phyloP scores from a whole-genome alignment of 2,113 vertebrate genomes.

The Prunella fulvescens region DNA sequence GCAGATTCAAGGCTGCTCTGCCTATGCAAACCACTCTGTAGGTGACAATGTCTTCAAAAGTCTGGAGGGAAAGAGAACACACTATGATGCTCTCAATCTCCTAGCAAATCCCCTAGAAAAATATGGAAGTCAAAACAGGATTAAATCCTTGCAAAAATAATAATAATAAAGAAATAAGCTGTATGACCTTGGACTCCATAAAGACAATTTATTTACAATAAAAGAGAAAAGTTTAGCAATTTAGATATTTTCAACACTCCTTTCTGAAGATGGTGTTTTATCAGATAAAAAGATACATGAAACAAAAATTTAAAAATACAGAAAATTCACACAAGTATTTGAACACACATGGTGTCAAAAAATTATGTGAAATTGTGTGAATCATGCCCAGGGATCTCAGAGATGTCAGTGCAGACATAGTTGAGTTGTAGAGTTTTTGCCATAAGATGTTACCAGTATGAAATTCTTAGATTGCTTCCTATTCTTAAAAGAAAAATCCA shows the following conservation, averaged over 20 bases:
- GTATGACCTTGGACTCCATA: neutral
- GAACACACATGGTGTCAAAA: neutral
- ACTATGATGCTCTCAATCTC: neutral
- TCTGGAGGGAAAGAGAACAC: neutral
- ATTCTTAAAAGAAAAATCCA: neutral
- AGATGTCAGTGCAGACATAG: neutral
- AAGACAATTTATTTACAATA: neutral
- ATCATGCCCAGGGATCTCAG: neutral
- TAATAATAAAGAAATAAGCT: neutral
- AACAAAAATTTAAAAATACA: neutral
- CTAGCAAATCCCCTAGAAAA: neutral
- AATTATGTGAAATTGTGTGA: neutral
- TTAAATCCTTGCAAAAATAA: neutral
- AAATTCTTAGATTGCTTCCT: neutral
- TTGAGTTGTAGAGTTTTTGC: neutral
- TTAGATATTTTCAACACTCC: neutral
- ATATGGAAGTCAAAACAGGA: neutral
- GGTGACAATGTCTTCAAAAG: neutral
- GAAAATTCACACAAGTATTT: neutral
- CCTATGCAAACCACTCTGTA: neutral
- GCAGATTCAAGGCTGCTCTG: neutral
- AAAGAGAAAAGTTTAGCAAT: neutral
- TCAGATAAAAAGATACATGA: neutral
- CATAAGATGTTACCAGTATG: neutral
- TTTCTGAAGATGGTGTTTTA: neutral